Percentiles rank a stretch among this genome's conserved stretches.
phyloP scores from a whole-genome alignment of 2,888 invertebrate species.

The Lycaena phlaeas region DNA sequence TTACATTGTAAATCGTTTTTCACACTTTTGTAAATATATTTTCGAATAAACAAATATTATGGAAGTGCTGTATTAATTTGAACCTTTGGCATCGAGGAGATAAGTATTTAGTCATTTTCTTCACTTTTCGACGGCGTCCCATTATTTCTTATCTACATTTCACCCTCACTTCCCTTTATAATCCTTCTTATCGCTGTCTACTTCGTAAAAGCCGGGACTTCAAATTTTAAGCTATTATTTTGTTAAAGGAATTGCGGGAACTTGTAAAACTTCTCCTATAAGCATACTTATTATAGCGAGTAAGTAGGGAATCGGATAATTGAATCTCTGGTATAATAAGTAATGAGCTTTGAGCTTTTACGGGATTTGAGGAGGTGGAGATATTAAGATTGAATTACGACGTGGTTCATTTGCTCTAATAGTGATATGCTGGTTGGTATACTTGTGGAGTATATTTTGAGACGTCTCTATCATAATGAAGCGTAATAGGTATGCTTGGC shows the following conservation, averaged over 20 bases:
- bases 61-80: slow-evolving; percentile 9
- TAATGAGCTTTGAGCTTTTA: slow-evolving; percentile 5
- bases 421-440: not conserved
- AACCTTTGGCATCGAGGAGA: slow-evolving; percentile 18
- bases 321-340: slow-evolving; percentile 5
- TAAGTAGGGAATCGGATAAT: slow-evolving; percentile 6
- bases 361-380: not conserved
- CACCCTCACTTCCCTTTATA: slow-evolving; percentile 52
- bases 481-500: no score
- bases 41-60: slow-evolving; percentile 22
- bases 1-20: slow-evolving; percentile 10
- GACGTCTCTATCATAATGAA: no score
- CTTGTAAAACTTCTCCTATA: slow-evolving; percentile 40
- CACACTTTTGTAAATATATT: slow-evolving; percentile 21
- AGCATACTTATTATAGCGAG: slow-evolving; percentile 16
- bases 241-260: slow-evolving; percentile 39
- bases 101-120: slow-evolving; percentile 34
- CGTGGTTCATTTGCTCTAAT: slow-evolving; percentile 1
- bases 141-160: slow-evolving; percentile 58
- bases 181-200: slow-evolving; percentile 51
- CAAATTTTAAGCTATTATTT: slow-evolving; percentile 53
- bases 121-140: slow-evolving; percentile 41
- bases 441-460: no score
- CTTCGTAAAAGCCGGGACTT: slow-evolving; percentile 53
- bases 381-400: not conserved